Conservation (phyloP, 2,888 invertebrate genomes). For the Aquatica leii region DNA sequence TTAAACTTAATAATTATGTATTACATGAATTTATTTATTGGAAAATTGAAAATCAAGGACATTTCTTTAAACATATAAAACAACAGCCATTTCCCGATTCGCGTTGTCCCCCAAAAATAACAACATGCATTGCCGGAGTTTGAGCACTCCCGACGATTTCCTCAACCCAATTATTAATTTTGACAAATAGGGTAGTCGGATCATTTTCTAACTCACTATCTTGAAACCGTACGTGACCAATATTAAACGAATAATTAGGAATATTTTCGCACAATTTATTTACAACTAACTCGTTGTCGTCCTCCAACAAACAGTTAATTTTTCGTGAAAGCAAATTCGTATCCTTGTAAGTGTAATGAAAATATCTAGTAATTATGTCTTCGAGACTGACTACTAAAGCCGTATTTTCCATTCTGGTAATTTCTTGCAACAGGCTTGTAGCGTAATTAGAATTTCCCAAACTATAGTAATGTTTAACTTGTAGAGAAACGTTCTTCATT, state of each 20-base stretch:
- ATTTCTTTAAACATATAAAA: constrained; percentile 54
- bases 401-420: constrained; percentile 58
- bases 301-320: constrained; percentile 64
- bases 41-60: constrained; percentile 2
- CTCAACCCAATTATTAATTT: constrained; percentile 67
- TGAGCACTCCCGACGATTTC: constrained; percentile 69
- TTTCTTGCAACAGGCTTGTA: constrained; percentile 64
- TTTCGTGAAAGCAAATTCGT: constrained; percentile 59
- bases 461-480: constrained; percentile 60
- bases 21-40: no score
- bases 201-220: constrained; percentile 61
- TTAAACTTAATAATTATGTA: no score
- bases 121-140: constrained; percentile 69
- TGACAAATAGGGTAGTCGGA: constrained; percentile 55
- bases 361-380: constrained; percentile 69
- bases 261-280: constrained; percentile 59
- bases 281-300: constrained; percentile 64
- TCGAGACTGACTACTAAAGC: constrained; percentile 67
- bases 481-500: constrained; percentile 56
- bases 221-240: constrained; percentile 70
- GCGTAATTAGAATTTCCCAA: constrained; percentile 63
- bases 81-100: constrained; percentile 55
- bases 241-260: constrained; percentile 66
- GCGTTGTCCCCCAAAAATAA: constrained; percentile 72
- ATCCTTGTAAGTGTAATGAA: constrained; percentile 67